Percentiles rank a stretch among this genome's conserved stretches.
Conservation (phyloP, 2,888 invertebrate species). For the Cistogaster globosa region DNA sequence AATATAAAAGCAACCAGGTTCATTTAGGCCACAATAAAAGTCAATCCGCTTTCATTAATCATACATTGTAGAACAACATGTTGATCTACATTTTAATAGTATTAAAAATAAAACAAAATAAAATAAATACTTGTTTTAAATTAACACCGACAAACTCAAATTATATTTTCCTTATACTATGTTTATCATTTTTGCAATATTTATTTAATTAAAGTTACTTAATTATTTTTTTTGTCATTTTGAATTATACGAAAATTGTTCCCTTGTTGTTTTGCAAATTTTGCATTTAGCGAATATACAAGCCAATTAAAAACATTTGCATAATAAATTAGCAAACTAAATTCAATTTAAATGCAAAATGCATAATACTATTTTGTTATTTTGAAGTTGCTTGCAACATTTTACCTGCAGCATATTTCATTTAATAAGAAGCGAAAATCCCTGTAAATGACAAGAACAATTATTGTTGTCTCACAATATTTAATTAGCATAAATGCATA, state of each 20-base stretch:
- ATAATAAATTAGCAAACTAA: constrained; percentile 67
- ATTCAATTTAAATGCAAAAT: constrained; percentile 53
- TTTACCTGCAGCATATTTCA: constrained; percentile 3
- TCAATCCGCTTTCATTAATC: no score
- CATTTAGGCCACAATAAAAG: neutral
- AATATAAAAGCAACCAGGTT: neutral
- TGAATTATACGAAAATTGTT: no score
- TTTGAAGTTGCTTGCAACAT: neutral
- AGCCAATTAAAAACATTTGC: constrained; percentile 71
- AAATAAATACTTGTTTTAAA: no score
- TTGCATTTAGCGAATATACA: constrained; percentile 15
- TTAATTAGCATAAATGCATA: neutral
- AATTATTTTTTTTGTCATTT: no score
- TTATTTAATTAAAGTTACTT: no score
- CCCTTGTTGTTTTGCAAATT: no score
- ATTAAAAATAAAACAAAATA: no score
- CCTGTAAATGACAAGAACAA: neutral
- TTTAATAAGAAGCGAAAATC: neutral
- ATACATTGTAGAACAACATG: no score
- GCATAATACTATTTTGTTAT: constrained; percentile 32
- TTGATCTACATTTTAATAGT: no score
- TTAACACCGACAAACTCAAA: no score
- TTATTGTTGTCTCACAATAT: constrained; percentile 7
- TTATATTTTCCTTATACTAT: no score
- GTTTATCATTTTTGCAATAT: no score